A percentile compares a stretch with the other conserved stretches of the same genome.
Evolutionary conservation across 92 coral and sea anemone genomes (phyloP).

Genomic region (Heliopora coerulea): DNA sequence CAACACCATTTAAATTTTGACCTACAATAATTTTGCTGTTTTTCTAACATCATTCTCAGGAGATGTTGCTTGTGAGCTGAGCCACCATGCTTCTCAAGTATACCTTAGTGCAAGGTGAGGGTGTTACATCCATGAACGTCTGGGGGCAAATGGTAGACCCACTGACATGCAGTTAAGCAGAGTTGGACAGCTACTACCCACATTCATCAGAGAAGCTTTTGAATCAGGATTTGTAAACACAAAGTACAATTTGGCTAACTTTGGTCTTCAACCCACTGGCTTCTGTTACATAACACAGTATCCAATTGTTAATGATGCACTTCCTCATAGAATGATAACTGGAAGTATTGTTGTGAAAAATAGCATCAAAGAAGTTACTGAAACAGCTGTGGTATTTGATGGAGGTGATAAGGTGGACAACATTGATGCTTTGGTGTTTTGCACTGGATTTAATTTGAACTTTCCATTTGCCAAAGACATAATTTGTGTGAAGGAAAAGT

Average conservation of each 20-base stretch:
- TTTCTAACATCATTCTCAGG: conserved; percentile 41
- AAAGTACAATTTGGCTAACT: conserved; percentile 43
- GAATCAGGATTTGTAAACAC: conserved; percentile 7
- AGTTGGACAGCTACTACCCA: conserved; percentile 21
- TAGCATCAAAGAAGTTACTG: conserved; percentile 54
- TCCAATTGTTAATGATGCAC: conserved; percentile 68
- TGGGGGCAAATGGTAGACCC: conserved; percentile 62
- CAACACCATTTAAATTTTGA: too few relatives aligned
- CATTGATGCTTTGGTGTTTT: conserved; percentile 71
- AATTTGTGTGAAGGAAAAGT: conserved; percentile 33
- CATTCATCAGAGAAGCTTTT: not conserved
- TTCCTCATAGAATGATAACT: conserved; percentile 77
- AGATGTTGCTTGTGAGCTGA: conserved; percentile 87
- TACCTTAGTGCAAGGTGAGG: conserved; percentile 79
- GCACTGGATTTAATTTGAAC: conserved; percentile 69
- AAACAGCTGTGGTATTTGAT: conserved; percentile 53
- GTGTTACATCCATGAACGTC: conserved; percentile 60
- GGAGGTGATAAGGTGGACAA: conserved; percentile 69
- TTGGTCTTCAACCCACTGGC: conserved; percentile 64
- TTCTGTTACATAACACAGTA: conserved; percentile 15
- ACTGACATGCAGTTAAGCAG: conserved; percentile 46
- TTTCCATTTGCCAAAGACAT: conserved; percentile 64
- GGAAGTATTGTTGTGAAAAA: conserved; percentile 67
- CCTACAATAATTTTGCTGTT: not conserved
- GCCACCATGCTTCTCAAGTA: conserved; percentile 80